These are phyloP conservation scores for Thamnophis elegans DNA, from an alignment of 2,797 vertebrate species.

Conservation along the genomic window DNA sequence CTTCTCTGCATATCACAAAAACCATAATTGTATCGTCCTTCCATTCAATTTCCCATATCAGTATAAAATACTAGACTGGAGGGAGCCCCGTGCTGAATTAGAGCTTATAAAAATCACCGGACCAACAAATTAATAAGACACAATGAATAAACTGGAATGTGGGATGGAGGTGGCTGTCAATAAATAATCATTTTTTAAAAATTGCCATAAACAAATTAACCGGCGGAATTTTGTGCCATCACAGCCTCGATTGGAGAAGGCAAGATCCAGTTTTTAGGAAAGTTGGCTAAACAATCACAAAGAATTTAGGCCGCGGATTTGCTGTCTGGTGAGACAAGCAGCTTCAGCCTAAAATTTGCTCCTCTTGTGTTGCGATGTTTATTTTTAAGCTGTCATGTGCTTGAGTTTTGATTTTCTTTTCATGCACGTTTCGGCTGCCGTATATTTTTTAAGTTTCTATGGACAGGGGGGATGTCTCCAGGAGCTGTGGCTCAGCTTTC, in stretches of 20 bases:
- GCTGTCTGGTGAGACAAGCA: background rate
- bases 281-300: background rate
- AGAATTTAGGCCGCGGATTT: background rate
- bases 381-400: background rate
- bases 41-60: conserved; percentile 72
- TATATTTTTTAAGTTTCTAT: background rate
- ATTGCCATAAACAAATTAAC: conserved; percentile 56
- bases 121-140: conserved; percentile 76
- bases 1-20: conserved; percentile 65
- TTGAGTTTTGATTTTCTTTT: background rate
- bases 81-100: conserved; percentile 62
- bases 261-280: background rate
- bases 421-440: background rate
- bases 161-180: conserved; percentile 45
- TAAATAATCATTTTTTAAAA: conserved; percentile 11
- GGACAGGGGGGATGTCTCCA: background rate
- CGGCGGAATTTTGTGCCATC: conserved; percentile 54
- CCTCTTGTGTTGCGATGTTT: background rate
- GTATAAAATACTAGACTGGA: conserved; percentile 65
- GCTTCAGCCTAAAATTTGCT: background rate
- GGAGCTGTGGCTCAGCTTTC: background rate
- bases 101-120: conserved; percentile 72
- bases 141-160: conserved; percentile 65
- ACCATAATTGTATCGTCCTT: conserved; percentile 71
- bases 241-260: background rate